phyloP scores from a whole-genome alignment of 2,888 invertebrate species.

The Camponotus fellah region DNA sequence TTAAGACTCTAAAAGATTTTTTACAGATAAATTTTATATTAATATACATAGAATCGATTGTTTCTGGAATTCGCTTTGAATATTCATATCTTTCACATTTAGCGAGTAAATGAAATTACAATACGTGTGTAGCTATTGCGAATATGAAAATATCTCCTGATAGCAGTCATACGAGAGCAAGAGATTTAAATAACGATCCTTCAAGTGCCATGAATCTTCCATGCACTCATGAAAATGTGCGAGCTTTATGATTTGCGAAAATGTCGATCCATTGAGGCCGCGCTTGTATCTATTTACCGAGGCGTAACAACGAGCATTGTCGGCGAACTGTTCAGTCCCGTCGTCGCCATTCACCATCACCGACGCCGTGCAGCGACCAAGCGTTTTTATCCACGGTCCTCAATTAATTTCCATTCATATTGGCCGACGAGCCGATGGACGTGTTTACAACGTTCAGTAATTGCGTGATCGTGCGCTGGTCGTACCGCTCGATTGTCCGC shows the following conservation, averaged over 20 bases:
- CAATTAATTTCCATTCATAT: conserved; percentile 78
- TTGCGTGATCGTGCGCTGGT: conserved; percentile 64
- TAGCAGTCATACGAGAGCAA: neutral
- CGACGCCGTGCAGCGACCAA: conserved; percentile 46
- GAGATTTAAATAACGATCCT: neutral
- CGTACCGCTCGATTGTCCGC: conserved; percentile 45
- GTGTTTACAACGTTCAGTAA: conserved; percentile 75
- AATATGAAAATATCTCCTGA: neutral
- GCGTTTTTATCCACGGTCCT: conserved; percentile 64
- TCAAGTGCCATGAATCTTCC: neutral
- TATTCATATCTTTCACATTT: neutral
- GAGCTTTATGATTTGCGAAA: conserved; percentile 9
- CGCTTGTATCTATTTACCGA: conserved; percentile 29
- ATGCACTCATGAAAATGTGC: conserved; percentile 2
- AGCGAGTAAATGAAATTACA: neutral
- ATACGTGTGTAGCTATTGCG: neutral
- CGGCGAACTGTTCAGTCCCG: conserved; percentile 37
- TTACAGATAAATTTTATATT: neutral
- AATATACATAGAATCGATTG: neutral
- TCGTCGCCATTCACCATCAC: conserved; percentile 42
- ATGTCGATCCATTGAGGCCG: neutral
- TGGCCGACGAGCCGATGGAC: conserved; percentile 58
- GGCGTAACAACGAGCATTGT: conserved; percentile 73
- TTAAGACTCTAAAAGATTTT: no score
- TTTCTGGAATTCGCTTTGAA: neutral